Evolutionary conservation across 2,888 invertebrate species (phyloP), one percentile per base, ranked within the genome.

Genomic region (Girardia tigrina): DNA sequence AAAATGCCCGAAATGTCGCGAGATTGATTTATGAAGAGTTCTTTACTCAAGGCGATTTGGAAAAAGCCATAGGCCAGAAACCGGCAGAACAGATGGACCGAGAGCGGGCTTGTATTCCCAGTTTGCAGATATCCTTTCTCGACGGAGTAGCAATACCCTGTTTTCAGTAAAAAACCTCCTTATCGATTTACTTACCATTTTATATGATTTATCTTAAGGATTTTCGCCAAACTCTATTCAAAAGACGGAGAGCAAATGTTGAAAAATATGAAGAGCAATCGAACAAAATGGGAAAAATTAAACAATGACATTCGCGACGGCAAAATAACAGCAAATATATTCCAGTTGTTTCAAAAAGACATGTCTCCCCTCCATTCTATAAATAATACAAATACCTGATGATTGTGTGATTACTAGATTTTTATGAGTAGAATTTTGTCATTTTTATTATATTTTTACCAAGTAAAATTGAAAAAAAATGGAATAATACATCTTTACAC

Each of bases 1-100:
- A 82, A 75, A 83, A 83, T 78, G 83, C 85, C 42, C 86, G 86
- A 79, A 80, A 81, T 77, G 84, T 85, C 72, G 86, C 86, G 20
- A 88, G 89, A 77, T 85, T 89, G 77, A 88, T 90, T 69, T 88
- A 91, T 81, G 87, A 89, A 73, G 92, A 92, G 85, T 92, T 91
- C 84, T 92, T 92, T 86, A 88, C 88, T 71, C 90, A 91, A 86
- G 91, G 91, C 1, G 91, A 92, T 81, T 85, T 89, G 80, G 91
- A 92, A 84, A 90, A 89, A 83, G 88, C 89, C 76, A 88, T 90
- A 85, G 91, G 91, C 0, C 88, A 88, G 28, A 85, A 87, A 29
- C 90, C 91, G 0, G 83, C 87, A 42, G 87, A 88, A 80, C 90
- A 90, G 88, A 90, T 91, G 90, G 91, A 92, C 82, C 86, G 90